A percentile compares a stretch with the other conserved stretches of the same genome.
phyloP scores from a whole-genome alignment of 2,113 vertebrate genomes.

The Enhydra lutris region DNA sequence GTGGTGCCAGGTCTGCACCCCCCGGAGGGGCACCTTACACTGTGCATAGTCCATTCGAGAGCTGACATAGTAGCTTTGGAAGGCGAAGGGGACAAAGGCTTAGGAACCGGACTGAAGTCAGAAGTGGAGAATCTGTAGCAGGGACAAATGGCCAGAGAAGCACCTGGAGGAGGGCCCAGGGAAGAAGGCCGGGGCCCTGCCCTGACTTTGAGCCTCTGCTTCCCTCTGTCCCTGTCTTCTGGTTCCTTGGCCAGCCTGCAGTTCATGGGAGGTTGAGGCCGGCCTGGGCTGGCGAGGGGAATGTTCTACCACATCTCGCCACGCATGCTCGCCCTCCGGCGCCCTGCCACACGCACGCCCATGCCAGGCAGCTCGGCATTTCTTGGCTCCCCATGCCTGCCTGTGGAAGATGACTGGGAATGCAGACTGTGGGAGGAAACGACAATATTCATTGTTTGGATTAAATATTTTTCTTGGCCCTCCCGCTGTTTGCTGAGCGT shows the following conservation, averaged over 20 bases:
- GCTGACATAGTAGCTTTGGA: background rate
- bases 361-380: slow-evolving; percentile 69
- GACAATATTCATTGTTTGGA: slow-evolving; percentile 82
- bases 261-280: background rate
- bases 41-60: accelerated
- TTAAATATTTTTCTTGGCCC: slow-evolving; percentile 84
- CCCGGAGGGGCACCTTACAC: accelerated
- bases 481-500: slow-evolving; percentile 66
- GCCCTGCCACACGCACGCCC: background rate
- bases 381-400: slow-evolving; percentile 75
- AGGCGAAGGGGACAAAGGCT: background rate
- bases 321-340: background rate
- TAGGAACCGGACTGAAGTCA: background rate
- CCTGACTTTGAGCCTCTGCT: background rate
- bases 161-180: background rate
- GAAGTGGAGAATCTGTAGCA: background rate
- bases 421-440: slow-evolving; percentile 84
- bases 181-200: background rate
- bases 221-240: background rate
- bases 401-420: slow-evolving; percentile 79
- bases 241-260: background rate
- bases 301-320: slow-evolving; percentile 18
- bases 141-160: background rate
- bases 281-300: background rate
- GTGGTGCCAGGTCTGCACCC: accelerated